Evolutionary conservation across 2,888 invertebrate genomes (phyloP), one percentile per base, ranked within the genome.

Genomic region (Dichetophora obliterata): DNA sequence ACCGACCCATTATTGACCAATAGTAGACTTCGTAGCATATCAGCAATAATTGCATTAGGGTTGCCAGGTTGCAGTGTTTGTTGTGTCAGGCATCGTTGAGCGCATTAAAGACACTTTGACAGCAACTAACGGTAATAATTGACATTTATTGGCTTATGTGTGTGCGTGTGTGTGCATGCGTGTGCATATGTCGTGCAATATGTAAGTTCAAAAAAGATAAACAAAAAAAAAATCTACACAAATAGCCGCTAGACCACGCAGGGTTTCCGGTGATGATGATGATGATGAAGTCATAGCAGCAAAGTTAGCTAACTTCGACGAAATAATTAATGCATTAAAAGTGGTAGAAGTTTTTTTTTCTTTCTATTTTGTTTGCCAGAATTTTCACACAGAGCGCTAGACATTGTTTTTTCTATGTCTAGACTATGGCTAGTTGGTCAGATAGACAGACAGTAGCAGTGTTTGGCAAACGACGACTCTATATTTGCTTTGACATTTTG

Each of bases 341-440:
- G 59, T 72, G 72, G 37, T 22, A 71, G 68, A 50, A 3, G 3
- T 24, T 5, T 19, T 22, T 61, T 71, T 43, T 54, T 54, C 54
- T 16, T 14, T 6, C 31, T 75, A 73, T 52, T 74, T 9, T 27
- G 50, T 50, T 75, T 75, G 43, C 48, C 37, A 59, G 59, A 50
- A 69, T 50, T 52, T 73, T 75, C 27, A 57, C 75, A 50, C 50
- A 48, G 54, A 34, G 57, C 43, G 34, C 19, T 50, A 69, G 54
- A 52, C 75, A 80, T 78, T 78, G 80, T n/a, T 80, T 80, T 77
- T 80, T 80, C 78, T n/a, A 75, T 78, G 80, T 80, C 80, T 80
- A 80, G 80, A 80, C 80, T 59, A 3, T 11, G 27, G 59, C 59
- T 43, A 43, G 43, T 43, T 43, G 43, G 43, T 43, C 54, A 59